Percentiles rank a stretch among this genome's conserved stretches.
Evolutionary conservation across 2,113 vertebrate species (phyloP).

Genomic region (Lophius piscatorius): DNA sequence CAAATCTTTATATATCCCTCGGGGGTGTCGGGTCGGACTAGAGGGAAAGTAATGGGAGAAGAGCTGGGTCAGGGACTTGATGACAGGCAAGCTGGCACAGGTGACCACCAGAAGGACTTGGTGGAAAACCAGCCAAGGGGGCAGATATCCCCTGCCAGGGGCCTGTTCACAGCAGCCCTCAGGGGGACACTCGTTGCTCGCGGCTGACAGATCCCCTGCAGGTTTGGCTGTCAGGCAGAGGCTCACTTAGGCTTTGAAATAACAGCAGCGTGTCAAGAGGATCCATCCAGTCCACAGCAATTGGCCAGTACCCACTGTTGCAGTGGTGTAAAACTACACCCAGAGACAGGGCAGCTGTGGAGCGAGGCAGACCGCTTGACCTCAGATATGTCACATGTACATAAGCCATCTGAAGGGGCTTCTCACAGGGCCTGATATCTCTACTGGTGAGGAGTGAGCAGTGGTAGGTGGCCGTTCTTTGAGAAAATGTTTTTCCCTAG

Average conservation of each 20-base stretch:
- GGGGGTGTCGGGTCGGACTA: slow-evolving; percentile 66
- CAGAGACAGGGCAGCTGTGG: slow-evolving; percentile 64
- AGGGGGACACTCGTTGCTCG: slow-evolving; percentile 41
- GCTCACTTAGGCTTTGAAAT: slow-evolving; percentile 63
- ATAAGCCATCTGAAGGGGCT: slow-evolving; percentile 33
- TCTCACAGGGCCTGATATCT: slow-evolving; percentile 39
- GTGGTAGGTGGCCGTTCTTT: slow-evolving; percentile 24
- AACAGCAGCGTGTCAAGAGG: slow-evolving; percentile 62
- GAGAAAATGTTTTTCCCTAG: slow-evolving; percentile 5
- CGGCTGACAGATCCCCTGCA: slow-evolving; percentile 62
- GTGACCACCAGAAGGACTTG: slow-evolving; percentile 47
- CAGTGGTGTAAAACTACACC: slow-evolving; percentile 59
- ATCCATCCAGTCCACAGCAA: slow-evolving; percentile 45
- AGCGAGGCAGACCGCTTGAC: slow-evolving; percentile 50
- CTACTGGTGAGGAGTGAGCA: slow-evolving; percentile 41
- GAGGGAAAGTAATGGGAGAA: slow-evolving; percentile 70
- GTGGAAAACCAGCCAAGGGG: slow-evolving; percentile 31
- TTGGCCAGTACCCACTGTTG: slow-evolving; percentile 46
- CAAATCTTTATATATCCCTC: slow-evolving; percentile 77
- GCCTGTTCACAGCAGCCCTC: slow-evolving; percentile 41
- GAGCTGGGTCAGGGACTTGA: slow-evolving; percentile 66
- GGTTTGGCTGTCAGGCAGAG: slow-evolving; percentile 56
- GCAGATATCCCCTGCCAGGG: slow-evolving; percentile 30
- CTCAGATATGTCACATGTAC: slow-evolving; percentile 57
- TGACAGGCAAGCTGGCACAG: slow-evolving; percentile 71